These are phyloP conservation scores for Sphaerodactylus townsendi DNA, from an alignment of 2,113 vertebrate genomes.

Conservation along the genomic window DNA sequence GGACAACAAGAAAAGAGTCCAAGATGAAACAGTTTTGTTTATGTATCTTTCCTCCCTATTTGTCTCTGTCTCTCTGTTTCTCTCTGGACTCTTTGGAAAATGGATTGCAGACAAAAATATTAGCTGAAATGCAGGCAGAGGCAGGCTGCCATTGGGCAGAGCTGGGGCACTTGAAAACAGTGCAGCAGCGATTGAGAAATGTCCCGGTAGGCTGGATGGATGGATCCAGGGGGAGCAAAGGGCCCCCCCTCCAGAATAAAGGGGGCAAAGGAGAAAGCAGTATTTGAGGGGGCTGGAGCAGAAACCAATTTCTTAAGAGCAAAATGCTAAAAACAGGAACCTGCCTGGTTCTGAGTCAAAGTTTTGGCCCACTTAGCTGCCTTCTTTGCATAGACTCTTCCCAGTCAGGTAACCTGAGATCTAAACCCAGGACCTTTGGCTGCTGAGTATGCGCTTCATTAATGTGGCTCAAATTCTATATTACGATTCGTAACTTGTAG, in stretches of 20 bases:
- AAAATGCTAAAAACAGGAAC: not conserved
- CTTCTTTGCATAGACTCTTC: too few relatives aligned
- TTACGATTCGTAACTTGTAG: too few relatives aligned
- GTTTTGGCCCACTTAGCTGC: too few relatives aligned
- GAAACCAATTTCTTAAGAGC: too few relatives aligned
- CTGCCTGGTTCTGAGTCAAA: not conserved
- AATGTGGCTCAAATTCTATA: too few relatives aligned
- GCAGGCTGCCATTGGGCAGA: slow-evolving; percentile 19
- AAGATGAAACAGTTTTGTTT: not conserved
- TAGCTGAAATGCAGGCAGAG: slow-evolving; percentile 24
- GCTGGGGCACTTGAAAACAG: slow-evolving; percentile 1
- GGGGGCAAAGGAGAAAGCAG: too few relatives aligned
- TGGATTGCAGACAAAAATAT: not conserved
- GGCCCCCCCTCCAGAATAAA: not conserved
- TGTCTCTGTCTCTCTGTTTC: not conserved
- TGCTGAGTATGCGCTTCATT: too few relatives aligned
- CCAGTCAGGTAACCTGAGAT: too few relatives aligned
- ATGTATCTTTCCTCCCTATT: not conserved
- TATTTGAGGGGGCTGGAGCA: too few relatives aligned
- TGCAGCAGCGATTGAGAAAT: fast-evolving
- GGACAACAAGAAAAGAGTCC: not conserved
- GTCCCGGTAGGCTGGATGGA: not conserved
- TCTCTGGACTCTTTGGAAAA: not conserved
- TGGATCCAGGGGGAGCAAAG: too few relatives aligned
- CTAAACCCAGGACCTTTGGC: too few relatives aligned